phyloP scores from a whole-genome alignment of 2,797 vertebrate species.

The Cirrhinus mrigala region DNA sequence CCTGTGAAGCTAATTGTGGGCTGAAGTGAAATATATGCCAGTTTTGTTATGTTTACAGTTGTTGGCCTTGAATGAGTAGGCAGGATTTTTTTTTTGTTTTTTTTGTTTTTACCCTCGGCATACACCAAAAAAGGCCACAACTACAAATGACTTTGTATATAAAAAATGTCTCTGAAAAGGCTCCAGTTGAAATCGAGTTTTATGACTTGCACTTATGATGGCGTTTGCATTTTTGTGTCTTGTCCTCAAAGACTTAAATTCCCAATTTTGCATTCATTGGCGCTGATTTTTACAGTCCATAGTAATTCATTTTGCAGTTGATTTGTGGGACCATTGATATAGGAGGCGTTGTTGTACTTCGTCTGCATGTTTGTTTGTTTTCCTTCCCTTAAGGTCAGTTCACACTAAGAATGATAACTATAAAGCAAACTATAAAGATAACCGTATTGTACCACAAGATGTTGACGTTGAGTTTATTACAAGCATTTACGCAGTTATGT shows the following conservation, averaged over 20 bases:
- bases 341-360: neutral
- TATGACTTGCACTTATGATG: constrained; percentile 56
- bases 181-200: constrained; percentile 69
- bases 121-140: constrained; percentile 69
- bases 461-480: neutral
- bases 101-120: constrained; percentile 68
- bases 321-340: neutral
- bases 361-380: neutral
- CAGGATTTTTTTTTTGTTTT: constrained; percentile 62
- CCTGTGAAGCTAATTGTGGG: constrained; percentile 70
- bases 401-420: neutral
- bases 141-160: constrained; percentile 65
- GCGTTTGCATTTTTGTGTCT: constrained; percentile 29
- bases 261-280: neutral
- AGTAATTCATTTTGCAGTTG: neutral
- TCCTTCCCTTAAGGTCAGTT: neutral
- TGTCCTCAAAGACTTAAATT: constrained; percentile 9
- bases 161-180: constrained; percentile 72
- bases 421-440: neutral
- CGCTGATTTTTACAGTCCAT: neutral
- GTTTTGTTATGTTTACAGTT: constrained; percentile 78
- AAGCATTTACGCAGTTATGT: neutral
- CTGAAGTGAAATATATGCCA: constrained; percentile 73
- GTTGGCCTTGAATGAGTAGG: constrained; percentile 75
- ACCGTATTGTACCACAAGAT: neutral